Evolutionary conservation across 2,113 vertebrate species (phyloP), one percentile per base, ranked within the genome.

Genomic region (Elaphurus davidianus): DNA sequence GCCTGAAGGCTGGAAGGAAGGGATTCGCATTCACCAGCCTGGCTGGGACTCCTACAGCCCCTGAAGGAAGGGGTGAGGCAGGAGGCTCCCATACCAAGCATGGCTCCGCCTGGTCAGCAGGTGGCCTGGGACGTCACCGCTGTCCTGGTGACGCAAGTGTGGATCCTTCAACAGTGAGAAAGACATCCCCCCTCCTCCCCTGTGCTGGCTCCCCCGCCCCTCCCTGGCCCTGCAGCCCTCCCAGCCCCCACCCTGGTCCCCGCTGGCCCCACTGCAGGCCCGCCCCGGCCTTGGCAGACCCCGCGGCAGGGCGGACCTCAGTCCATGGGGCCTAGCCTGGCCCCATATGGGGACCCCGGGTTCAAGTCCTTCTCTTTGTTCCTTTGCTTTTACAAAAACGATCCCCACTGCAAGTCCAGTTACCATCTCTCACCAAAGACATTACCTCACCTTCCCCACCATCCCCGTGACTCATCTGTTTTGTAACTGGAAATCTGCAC

Each of bases 101-200:
- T 1, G 0, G 79, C 52, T 13, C 28, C 0, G 5, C n/a, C 9
- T 0, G 13, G 28, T 6, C 14, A 9, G 76, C 28, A 3, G 55
- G 60, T 7, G 36, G 54, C 0, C 8, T 1, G 23, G 64, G 67
- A 30, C 0, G 0, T 28, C 25, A 4, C 14, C 6, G 0, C 21
- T 17, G 50, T n/a, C 16, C 43, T 0, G 7, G 52, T 1, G 59
- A 5, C 1, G 43, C 5, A 11, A 3, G 23, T 1, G 21, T 43
- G 43, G 60, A 1, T 25, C 40, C 89, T 5, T 21, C 25, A 19
- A 0, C 3, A 7, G 45, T 5, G 74, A 36, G 57, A 25, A 9
- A 57, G 55, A 45, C 33, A 2, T 4, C 15, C 47, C 28, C 30
- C 55, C 45, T 19, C 40, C 28, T 8, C 28, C 40, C 13, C 74